Evolutionary conservation across 2,797 vertebrate species (phyloP), one percentile per base, ranked within the genome.

Genomic region (Forpus xanthops): DNA sequence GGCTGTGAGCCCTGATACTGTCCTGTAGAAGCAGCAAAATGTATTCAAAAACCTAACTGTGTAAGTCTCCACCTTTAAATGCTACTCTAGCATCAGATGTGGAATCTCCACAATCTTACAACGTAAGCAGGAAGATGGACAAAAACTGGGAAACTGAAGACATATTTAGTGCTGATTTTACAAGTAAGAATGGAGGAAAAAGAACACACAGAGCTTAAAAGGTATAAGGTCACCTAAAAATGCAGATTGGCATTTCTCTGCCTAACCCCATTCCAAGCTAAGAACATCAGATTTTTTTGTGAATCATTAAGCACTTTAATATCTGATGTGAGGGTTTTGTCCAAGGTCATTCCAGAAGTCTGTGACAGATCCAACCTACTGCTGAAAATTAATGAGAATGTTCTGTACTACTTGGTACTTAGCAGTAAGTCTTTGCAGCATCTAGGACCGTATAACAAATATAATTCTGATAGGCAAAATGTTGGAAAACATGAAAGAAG

Each of bases 401-500:
- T 66, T 72, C 75, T 71, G 15, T 53, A 31, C 12, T 50, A 9
- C 44, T 18, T 71, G 39, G 30, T 92, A 71, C 61, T 92, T 49
- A 52, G 75, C 89, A 96, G 53, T 77, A 80, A 89, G 89, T 87
- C 78, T 95, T 96, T 92, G 87, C 87, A 85, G 68, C 37, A 85
- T 4, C 85, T 71, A 53, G 45, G 58, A 25, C 35, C 76, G 86
- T 55, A 23, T 11, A 56, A 70, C 41, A 74, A 71, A 2, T 50
- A 8, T 1, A 53, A 6, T 68, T 83, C 7, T 21, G 28, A 47
- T 27, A 25, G 12, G 30, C 52, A 12, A 74, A 81, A 31, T 58
- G 12, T 17, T 66, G 18, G 33, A 62, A 81, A 55, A 52, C n/a
- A 37, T 35, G 23, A 53, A 75, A 68, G 20, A 87, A 45, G 5